Base-by-base conservation (phyloP, 2,797 vertebrate genomes). In the Adelosebastes latens region DNA sequence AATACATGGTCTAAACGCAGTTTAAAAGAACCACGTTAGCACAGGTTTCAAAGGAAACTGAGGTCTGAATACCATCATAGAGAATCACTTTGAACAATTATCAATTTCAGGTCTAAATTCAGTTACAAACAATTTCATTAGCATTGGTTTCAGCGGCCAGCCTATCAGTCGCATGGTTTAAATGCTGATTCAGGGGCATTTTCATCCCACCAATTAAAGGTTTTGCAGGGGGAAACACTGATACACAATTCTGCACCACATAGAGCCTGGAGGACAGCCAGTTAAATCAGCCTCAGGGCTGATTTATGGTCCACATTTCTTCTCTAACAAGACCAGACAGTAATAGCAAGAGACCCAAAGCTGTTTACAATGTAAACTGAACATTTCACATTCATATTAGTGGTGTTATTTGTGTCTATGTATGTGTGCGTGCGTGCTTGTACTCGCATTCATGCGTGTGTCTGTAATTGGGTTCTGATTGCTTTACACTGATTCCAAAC, bases 221-320 rank as follows among this genome's bases (percentile, higher is more conserved):
- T 64, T 72, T 85, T 85, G 46, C 49, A 20, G 68, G 29, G 31
- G 31, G 60, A 75, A 81, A 79, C 68, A 86, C 61, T 79, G 72
- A 83, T 65, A 68, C 61, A 78, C 3, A 20, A 73, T 75, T 68
- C 58, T 87, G 81, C 68, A 75, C 62, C 73, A 79, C 81, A 85
- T 25, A 76, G 25, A 72, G 69, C 29, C 76, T 80, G 65, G 79
- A 83, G 42, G 73, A 85, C 77, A 74, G 87, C 82, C 72, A 80
- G 75, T 72, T 77, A 72, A 69, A 82, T 82, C 75, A 70, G 46
- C 81, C 79, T 65, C 66, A 20, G 64, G 71, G 46, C 73, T 88
- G 79, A 91, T 87, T 87, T 81, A 88, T 89, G 79, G 77, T 67
- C 20, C 75, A 84, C 86, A 89, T 86, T 80, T 84, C 81, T 73